A percentile compares a stretch with the other conserved stretches of the same genome.
Conservation (phyloP, 2,797 vertebrate species). For the Balearica regulorum region DNA sequence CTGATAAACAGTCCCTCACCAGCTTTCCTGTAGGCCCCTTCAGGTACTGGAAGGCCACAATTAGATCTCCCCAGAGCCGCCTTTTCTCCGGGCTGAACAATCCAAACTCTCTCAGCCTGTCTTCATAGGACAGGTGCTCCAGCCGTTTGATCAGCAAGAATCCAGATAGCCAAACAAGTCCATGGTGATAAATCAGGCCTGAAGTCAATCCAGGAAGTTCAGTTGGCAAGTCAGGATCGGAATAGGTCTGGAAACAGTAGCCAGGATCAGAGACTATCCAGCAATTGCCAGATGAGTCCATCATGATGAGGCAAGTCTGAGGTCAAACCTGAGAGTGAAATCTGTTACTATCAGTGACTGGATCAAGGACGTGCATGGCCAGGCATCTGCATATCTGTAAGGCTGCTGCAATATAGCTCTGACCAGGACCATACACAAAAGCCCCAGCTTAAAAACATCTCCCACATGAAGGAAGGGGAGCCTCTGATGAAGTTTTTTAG, state of each 20-base stretch:
- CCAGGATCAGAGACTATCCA: background rate
- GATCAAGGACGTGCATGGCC: background rate
- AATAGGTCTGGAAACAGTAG: background rate
- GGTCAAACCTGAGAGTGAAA: background rate
- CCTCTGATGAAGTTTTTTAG: background rate
- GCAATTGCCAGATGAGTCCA: background rate
- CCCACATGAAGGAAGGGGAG: background rate
- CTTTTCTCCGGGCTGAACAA: too few species aligned
- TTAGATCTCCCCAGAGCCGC: too few species aligned
- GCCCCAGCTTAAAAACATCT: background rate
- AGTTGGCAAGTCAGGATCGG: background rate
- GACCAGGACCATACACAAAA: background rate
- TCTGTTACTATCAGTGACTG: background rate
- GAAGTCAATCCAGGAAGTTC: background rate
- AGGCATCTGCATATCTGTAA: background rate
- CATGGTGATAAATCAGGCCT: background rate
- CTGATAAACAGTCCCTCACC: too few species aligned
- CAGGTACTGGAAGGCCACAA: too few species aligned
- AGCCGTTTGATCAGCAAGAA: background rate
- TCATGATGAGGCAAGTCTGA: background rate
- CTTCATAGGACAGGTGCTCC: too few species aligned
- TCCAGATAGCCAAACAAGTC: background rate
- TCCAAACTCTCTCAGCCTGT: too few species aligned
- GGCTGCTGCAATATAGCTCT: background rate
- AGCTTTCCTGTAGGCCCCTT: too few species aligned